Conservation (phyloP, 64 coral and sea anemone species). For the Dendrophyllia cribrosa region DNA sequence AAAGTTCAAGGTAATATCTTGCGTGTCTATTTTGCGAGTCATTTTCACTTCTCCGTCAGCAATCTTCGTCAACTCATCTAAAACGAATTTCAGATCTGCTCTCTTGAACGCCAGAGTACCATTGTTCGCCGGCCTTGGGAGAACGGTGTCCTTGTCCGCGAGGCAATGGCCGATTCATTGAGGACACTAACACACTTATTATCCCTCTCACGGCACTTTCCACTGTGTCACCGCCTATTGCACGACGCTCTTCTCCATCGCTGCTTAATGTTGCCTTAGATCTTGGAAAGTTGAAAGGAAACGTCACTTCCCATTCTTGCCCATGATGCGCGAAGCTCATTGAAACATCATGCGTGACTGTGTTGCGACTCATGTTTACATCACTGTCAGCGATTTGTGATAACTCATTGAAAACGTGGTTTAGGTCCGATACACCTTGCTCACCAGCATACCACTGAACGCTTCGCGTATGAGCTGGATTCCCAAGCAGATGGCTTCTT, state of each 20-base stretch:
- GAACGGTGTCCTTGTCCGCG: neutral
- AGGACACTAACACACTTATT: neutral
- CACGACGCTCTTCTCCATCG: neutral
- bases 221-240: neutral
- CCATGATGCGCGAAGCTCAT: neutral
- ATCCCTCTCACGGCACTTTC: conserved; percentile 2
- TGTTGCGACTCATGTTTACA: neutral
- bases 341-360: neutral
- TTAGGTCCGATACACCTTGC: neutral
- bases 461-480: neutral
- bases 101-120: conserved; percentile 1
- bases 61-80: neutral
- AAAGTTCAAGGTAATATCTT: neutral
- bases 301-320: neutral
- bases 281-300: neutral
- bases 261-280: neutral
- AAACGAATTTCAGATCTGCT: neutral
- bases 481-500: neutral
- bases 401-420: neutral
- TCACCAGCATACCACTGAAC: neutral
- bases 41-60: neutral
- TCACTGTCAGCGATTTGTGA: neutral
- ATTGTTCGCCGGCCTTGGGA: neutral
- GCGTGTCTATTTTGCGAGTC: neutral
- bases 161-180: neutral